Percentiles rank a stretch among this genome's conserved stretches.
These are phyloP conservation scores for Pica pica DNA, from an alignment of 2,113 vertebrate genomes.

Conservation along the genomic window DNA sequence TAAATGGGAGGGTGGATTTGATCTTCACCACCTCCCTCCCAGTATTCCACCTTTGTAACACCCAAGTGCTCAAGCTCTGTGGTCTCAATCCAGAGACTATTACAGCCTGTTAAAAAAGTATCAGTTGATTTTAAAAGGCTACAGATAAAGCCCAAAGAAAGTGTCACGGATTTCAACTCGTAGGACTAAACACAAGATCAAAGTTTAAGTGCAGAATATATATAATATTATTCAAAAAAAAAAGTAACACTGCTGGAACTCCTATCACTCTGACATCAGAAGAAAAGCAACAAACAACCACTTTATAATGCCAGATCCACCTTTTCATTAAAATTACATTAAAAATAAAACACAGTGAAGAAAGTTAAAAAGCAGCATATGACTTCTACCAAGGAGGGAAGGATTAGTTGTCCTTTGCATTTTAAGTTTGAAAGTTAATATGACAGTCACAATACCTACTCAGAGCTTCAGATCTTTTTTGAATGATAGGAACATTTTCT, in stretches of 20 bases:
- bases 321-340: slow-evolving; percentile 42
- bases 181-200: neutral
- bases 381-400: neutral
- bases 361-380: neutral
- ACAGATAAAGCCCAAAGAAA: neutral
- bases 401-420: slow-evolving; percentile 23
- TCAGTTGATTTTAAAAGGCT: neutral
- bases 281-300: neutral
- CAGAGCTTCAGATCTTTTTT: slow-evolving; percentile 5
- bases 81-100: neutral
- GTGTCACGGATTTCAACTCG: neutral
- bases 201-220: slow-evolving; percentile 1
- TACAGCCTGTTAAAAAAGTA: neutral
- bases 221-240: neutral
- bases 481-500: slow-evolving; percentile 23
- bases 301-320: neutral
- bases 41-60: neutral
- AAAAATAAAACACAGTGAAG: neutral
- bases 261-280: neutral
- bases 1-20: slow-evolving; percentile 12
- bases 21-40: neutral
- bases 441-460: neutral
- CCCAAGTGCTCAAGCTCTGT: neutral
- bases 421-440: neutral
- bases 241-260: neutral